phyloP scores from a whole-genome alignment of 2,797 vertebrate genomes.

The Enteromius afrohamiltoni region DNA sequence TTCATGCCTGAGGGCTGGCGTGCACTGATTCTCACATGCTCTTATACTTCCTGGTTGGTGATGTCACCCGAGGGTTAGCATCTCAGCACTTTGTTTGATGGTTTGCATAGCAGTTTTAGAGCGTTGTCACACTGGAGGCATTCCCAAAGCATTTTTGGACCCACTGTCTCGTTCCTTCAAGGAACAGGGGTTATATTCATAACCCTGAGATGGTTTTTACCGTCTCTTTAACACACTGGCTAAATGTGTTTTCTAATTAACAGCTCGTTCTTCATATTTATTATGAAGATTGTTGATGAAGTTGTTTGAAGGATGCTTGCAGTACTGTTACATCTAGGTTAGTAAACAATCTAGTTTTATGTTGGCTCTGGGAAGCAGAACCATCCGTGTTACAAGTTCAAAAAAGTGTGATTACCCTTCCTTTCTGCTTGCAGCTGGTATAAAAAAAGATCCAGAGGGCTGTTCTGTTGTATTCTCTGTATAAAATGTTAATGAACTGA shows the following conservation, averaged over 20 bases:
- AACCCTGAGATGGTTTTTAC: too few species aligned
- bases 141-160: too few species aligned
- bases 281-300: background rate
- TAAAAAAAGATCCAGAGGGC: slow-evolving; percentile 20
- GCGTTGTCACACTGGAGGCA: too few species aligned
- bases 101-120: too few species aligned
- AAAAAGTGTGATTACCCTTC: slow-evolving; percentile 1
- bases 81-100: too few species aligned
- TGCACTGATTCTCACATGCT: too few species aligned
- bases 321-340: background rate
- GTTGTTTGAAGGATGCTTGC: background rate
- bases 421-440: background rate
- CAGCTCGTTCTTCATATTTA: background rate
- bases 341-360: slow-evolving; percentile 4
- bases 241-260: background rate
- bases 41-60: too few species aligned
- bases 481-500: slow-evolving; percentile 42
- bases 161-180: too few species aligned
- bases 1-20: too few species aligned
- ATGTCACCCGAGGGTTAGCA: too few species aligned
- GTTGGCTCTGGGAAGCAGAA: slow-evolving; percentile 9
- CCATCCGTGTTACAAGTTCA: background rate
- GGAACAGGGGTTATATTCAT: too few species aligned
- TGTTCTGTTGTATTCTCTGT: slow-evolving; percentile 16
- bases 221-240: background rate